These are phyloP conservation scores for Campaea margaritaria DNA, from an alignment of 2,888 invertebrate genomes.

Conservation along the genomic window DNA sequence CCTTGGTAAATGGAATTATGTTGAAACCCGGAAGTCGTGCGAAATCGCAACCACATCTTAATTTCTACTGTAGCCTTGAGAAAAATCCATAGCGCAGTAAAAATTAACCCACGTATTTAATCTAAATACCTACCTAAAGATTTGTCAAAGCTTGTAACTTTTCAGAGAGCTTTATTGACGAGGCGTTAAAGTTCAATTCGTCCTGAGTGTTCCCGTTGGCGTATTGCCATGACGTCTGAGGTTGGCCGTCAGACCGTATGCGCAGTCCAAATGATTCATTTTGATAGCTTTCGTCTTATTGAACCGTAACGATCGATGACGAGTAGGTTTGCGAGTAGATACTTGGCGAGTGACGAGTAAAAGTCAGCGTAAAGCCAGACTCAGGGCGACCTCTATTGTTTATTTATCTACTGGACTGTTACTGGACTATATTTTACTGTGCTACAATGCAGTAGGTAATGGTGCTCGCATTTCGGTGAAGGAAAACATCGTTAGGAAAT, in stretches of 20 bases:
- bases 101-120: slow-evolving; percentile 30
- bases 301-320: slow-evolving; percentile 32
- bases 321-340: neutral
- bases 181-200: slow-evolving; percentile 41
- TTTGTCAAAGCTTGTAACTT: slow-evolving; percentile 31
- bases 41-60: slow-evolving; percentile 11
- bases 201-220: slow-evolving; percentile 46
- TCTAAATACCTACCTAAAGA: slow-evolving; percentile 36
- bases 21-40: slow-evolving; percentile 10
- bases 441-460: no score
- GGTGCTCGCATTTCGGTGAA: no score
- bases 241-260: slow-evolving; percentile 46
- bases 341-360: slow-evolving; percentile 1
- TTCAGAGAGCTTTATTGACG: slow-evolving; percentile 42
- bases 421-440: no score
- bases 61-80: slow-evolving; percentile 30
- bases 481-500: no score
- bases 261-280: slow-evolving; percentile 52
- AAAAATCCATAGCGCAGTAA: slow-evolving; percentile 19
- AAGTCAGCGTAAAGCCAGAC: slow-evolving; percentile 20
- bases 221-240: slow-evolving; percentile 46
- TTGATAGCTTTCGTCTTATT: slow-evolving; percentile 30
- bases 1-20: neutral
- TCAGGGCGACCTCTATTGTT: no score
- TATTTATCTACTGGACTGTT: no score